Conservation (phyloP, 2,888 invertebrate species). For the Patella caerulea region DNA sequence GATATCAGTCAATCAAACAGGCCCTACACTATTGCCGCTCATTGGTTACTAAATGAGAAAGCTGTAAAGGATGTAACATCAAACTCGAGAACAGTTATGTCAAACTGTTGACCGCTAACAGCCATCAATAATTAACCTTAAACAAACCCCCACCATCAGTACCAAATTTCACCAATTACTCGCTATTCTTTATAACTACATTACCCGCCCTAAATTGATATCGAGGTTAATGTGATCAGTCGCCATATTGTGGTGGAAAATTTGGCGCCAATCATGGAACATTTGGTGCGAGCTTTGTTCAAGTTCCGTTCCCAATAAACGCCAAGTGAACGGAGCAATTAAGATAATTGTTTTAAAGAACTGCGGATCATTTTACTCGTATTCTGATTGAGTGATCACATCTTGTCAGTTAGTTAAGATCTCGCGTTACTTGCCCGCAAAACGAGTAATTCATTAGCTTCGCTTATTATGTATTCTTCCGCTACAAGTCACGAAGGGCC, state of each 20-base stretch:
- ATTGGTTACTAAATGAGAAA: too few species aligned
- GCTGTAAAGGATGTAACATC: too few species aligned
- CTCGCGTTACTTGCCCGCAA: neutral
- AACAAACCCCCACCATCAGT: neutral
- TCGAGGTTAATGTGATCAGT: neutral
- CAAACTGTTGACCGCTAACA: neutral
- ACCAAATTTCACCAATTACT: conserved; percentile 5
- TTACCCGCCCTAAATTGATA: conserved; percentile 6
- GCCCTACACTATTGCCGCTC: too few species aligned
- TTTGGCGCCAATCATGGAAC: conserved; percentile 10
- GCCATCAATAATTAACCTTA: neutral
- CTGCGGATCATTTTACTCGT: neutral
- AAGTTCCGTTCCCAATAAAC: conserved; percentile 3
- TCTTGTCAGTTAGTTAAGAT: conserved; percentile 5
- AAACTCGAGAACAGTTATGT: too few species aligned
- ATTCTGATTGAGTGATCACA: conserved; percentile 2
- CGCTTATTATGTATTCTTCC: conserved; percentile 9
- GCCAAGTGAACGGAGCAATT: conserved; percentile 2
- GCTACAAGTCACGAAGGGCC: conserved; percentile 10
- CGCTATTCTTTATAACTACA: neutral
- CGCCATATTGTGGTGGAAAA: neutral
- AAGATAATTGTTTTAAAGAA: conserved; percentile 2
- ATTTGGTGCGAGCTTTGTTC: conserved; percentile 4
- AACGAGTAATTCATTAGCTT: conserved; percentile 3
- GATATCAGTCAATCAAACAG: too few species aligned